These are phyloP conservation scores for Lycocerus yunnanus DNA, from an alignment of 2,888 invertebrate species.

Conservation along the genomic window DNA sequence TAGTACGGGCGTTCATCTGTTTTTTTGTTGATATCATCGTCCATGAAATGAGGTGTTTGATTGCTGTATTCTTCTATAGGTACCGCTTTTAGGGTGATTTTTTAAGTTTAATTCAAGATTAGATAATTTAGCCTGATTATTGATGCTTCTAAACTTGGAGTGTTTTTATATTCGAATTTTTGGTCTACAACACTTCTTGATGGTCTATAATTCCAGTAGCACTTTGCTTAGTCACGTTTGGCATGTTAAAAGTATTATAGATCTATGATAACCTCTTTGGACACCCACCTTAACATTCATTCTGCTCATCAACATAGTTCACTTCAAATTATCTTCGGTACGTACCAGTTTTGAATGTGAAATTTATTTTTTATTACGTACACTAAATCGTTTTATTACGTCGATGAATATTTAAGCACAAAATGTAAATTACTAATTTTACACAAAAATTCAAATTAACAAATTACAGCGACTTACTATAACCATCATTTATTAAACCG, in stretches of 20 bases:
- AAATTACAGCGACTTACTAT: neutral
- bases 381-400: neutral
- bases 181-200: conserved; percentile 1
- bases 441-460: neutral
- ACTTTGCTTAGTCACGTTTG: conserved; percentile 19
- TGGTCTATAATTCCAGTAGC: conserved; percentile 25
- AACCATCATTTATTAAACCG: neutral
- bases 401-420: neutral
- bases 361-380: neutral
- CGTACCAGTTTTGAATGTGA: neutral
- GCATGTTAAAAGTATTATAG: conserved; percentile 16
- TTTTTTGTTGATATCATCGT: conserved; percentile 49
- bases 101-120: conserved; percentile 46
- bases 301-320: neutral
- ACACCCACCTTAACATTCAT: neutral
- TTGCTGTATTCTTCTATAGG: conserved; percentile 42
- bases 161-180: conserved; percentile 12
- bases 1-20: conserved; percentile 39
- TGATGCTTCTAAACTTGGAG: conserved; percentile 19
- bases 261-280: conserved; percentile 13
- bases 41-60: conserved; percentile 53
- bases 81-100: conserved; percentile 42
- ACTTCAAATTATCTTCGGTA: neutral
- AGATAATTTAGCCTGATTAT: conserved; percentile 28
- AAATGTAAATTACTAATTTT: neutral